Evolutionary conservation across 92 coral and sea anemone species (phyloP).

Genomic region (Pocillopora meandrina): DNA sequence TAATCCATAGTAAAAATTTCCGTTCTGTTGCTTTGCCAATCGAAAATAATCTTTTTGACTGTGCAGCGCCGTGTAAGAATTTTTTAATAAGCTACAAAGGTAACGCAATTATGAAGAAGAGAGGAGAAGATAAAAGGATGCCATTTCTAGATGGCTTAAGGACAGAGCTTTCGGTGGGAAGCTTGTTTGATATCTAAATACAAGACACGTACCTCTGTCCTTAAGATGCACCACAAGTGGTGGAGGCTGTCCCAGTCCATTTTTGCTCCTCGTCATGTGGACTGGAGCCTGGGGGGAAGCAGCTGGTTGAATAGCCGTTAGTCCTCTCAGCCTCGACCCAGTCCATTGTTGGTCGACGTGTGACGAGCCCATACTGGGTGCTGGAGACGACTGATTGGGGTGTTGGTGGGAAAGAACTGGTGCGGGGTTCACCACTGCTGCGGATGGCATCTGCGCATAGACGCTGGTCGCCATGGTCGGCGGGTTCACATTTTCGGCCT

Average conservation of each 20-base stretch:
- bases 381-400: constrained; percentile 29
- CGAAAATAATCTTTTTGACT: too few species aligned
- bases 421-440: constrained; percentile 27
- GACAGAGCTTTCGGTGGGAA: too few species aligned
- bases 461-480: constrained; percentile 35
- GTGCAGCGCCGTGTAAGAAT: too few species aligned
- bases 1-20: too few species aligned
- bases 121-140: constrained; percentile 14
- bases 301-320: constrained; percentile 14
- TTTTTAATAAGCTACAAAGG: too few species aligned
- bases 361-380: constrained; percentile 1
- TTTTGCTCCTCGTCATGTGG: constrained; percentile 45
- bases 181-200: too few species aligned
- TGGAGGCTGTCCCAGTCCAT: constrained; percentile 26
- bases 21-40: too few species aligned
- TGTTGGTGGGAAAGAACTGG: constrained; percentile 24
- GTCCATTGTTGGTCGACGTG: constrained; percentile 22
- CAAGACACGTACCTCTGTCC: constrained; percentile 61
- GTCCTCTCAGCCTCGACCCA: constrained; percentile 32
- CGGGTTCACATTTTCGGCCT: constrained; percentile 11
- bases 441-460: constrained; percentile 13
- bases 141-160: not conserved
- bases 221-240: constrained; percentile 76
- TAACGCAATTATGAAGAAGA: not conserved
- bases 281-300: constrained; percentile 6